Conservation (phyloP, 1,140 invertebrate species). For the Tribolium madens region DNA sequence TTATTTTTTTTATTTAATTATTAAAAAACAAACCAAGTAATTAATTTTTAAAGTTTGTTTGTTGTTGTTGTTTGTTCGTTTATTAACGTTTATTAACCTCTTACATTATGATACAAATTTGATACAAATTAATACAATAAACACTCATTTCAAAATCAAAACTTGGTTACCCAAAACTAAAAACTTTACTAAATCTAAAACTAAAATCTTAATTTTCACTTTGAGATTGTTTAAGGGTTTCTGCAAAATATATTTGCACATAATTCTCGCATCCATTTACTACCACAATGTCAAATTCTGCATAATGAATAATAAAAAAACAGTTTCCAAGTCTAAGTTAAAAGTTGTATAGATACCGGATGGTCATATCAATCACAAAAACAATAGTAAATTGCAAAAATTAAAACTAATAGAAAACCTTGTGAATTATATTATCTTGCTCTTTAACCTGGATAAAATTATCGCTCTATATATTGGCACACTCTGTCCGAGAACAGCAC, state of each 20-base stretch:
- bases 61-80: no score
- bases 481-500: background rate
- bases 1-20: no score
- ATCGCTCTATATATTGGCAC: background rate
- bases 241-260: background rate
- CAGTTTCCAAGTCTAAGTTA: background rate
- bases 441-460: background rate
- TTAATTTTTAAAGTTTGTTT: no score
- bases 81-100: no score
- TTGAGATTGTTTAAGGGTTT: background rate
- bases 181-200: no score
- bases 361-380: background rate
- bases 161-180: no score
- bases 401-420: background rate
- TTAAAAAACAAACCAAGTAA: no score
- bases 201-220: no score
- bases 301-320: background rate
- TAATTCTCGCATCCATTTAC: background rate
- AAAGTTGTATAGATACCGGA: background rate
- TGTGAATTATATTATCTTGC: background rate
- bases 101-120: no score
- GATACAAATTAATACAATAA: no score
- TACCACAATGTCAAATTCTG: background rate
- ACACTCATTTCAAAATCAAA: no score
- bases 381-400: background rate